Evolutionary conservation across 2,888 invertebrate species (phyloP).

Genomic region (Dryomyza anilis): DNA sequence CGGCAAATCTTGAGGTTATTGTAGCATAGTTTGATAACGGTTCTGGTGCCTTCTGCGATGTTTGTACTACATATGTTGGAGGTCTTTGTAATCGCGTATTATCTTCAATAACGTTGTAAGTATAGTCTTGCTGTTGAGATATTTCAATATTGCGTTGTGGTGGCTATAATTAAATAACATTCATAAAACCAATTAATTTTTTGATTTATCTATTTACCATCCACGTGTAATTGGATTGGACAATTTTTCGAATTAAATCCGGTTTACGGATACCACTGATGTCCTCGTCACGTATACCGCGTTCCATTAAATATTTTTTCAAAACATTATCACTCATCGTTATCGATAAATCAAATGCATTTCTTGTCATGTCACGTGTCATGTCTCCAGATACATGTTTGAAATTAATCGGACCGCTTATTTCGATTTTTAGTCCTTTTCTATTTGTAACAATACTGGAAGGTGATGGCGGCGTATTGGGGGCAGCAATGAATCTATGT

Average conservation of each 20-base stretch:
- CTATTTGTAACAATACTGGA: conserved; percentile 40
- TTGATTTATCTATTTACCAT: conserved; percentile 37
- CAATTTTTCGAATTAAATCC: conserved; percentile 48
- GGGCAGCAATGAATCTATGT: conserved; percentile 29
- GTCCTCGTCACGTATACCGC: conserved; percentile 49
- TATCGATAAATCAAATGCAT: conserved; percentile 49
- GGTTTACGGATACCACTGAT: conserved; percentile 44
- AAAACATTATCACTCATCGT: conserved; percentile 48
- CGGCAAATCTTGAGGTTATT: conserved; percentile 25
- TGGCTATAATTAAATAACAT: conserved; percentile 38
- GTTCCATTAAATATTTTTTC: conserved; percentile 53
- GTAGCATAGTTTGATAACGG: conserved; percentile 16
- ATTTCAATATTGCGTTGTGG: too few relatives aligned
- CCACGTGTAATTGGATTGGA: conserved; percentile 53
- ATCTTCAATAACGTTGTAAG: too few relatives aligned
- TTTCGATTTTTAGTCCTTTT: conserved; percentile 41
- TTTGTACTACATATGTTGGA: conserved; percentile 41
- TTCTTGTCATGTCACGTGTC: conserved; percentile 51
- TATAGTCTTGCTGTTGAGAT: too few relatives aligned
- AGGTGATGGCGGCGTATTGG: conserved; percentile 40
- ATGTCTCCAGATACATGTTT: conserved; percentile 51
- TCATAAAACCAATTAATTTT: neutral
- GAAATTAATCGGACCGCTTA: conserved; percentile 50
- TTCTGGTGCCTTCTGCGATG: conserved; percentile 26
- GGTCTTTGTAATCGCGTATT: too few relatives aligned